Base-by-base conservation (phyloP, 2,888 invertebrate genomes). In the Metacarcinus magister region DNA sequence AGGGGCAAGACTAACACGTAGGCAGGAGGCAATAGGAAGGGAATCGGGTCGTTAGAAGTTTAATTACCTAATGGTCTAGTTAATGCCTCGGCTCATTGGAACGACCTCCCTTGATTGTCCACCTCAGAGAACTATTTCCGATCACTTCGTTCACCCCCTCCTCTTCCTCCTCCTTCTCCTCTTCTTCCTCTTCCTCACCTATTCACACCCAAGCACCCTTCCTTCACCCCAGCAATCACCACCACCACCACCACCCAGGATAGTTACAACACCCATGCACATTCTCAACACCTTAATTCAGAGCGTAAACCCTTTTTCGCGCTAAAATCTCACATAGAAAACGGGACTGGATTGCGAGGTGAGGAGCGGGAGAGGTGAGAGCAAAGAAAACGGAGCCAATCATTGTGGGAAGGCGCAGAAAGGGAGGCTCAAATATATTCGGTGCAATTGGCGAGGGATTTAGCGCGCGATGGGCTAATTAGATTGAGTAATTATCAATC, bases 11-110 rank as follows among this genome's bases (percentile, higher is more conserved):
- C 32, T 16, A 95, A 82, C 48, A 67, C 23, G 95, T 67, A 92
- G 92, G 82, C 92, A 93, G 92, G 67, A 95, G 95, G 92, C 95
- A 93, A 95, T 92, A 93, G 95, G 95, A 95, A 95, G 95, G 95
- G 82, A 95, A 95, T 95, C 93, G 95, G 91, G 92, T 87, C 93
- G 93, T 95, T 95, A 95, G 95, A 93, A 95, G 92, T 95, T 92
- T 95, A 95, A 95, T 95, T 92, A 95, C 95, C 95, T 54, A 93
- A 93, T 95, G 95, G 95, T 87, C 92, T 95, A 87, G 54, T 92
- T 95, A 95, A 95, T 95, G 95, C 95, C 82, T 44, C 13, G 92
- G 92, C 93, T 95, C 87, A 95, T 95, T 95, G 95, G 92, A 95
- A 93, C 93, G 87, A 67, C 54, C 82, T 48, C 19, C 82, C 43